Percentiles rank a stretch among this genome's conserved stretches.
These are phyloP conservation scores for Amblyornis subalaris DNA, from an alignment of 2,113 vertebrate genomes.

Conservation along the genomic window DNA sequence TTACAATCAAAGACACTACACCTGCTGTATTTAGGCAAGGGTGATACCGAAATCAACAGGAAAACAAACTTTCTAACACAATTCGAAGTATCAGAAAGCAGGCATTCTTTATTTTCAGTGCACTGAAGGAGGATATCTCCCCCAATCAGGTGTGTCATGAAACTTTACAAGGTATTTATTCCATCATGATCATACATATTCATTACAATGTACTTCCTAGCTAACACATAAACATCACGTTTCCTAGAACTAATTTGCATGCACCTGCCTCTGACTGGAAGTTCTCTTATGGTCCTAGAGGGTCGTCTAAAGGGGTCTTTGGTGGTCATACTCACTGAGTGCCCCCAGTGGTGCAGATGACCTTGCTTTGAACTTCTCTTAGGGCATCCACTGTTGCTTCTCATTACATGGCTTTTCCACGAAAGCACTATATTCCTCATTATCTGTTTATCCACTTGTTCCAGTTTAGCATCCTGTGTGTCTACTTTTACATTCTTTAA, in stretches of 20 bases:
- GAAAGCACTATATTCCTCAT: background rate
- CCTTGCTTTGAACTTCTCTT: background rate
- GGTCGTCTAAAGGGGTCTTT: background rate
- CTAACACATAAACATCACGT: background rate
- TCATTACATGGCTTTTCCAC: background rate
- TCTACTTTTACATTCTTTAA: background rate
- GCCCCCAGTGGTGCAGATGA: background rate
- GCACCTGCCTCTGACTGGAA: background rate
- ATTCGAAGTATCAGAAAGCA: background rate
- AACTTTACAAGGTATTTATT: background rate
- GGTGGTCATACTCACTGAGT: background rate
- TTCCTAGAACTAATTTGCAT: background rate
- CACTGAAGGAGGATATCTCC: background rate
- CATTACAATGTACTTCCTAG: background rate
- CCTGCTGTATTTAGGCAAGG: rapidly evolving
- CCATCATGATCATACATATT: background rate
- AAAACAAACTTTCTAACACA: background rate
- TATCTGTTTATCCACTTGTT: background rate
- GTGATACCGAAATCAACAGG: background rate
- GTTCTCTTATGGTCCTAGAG: background rate
- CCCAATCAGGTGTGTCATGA: background rate
- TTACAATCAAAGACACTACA: rapidly evolving
- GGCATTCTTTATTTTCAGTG: background rate
- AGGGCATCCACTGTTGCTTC: background rate
- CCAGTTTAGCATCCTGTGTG: background rate